Evolutionary conservation across 1,140 invertebrate species (phyloP).

Genomic region (Pogonomyrmex barbatus): DNA sequence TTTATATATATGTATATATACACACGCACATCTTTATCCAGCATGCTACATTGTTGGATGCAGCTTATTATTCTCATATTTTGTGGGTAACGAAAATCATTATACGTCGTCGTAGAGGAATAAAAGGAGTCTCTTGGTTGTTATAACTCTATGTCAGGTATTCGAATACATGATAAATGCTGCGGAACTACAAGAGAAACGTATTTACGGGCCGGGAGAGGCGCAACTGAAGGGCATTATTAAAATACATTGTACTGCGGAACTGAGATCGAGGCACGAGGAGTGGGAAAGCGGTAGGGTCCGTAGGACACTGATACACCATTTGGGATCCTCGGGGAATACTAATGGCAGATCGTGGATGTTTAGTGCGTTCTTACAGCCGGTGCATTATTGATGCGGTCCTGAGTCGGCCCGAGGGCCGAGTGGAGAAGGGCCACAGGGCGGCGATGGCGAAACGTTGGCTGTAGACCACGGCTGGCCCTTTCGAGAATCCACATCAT

Average conservation of each 20-base stretch:
- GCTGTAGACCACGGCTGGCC: slow-evolving; percentile 72
- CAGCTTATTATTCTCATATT: slow-evolving; percentile 50
- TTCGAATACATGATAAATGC: slow-evolving; percentile 50
- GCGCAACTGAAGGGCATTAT: slow-evolving; percentile 48
- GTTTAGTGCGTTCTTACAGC: slow-evolving; percentile 81
- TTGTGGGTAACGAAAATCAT: slow-evolving; percentile 38
- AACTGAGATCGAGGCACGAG: slow-evolving; percentile 18
- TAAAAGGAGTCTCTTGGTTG: slow-evolving; percentile 37
- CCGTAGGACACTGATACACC: slow-evolving; percentile 78
- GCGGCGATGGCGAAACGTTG: slow-evolving; percentile 60
- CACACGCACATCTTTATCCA: not conserved
- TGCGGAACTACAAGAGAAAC: slow-evolving; percentile 42
- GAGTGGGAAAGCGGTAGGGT: slow-evolving; percentile 43
- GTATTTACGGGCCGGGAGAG: slow-evolving; percentile 39
- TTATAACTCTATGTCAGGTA: slow-evolving; percentile 16
- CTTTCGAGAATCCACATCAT: slow-evolving; percentile 81
- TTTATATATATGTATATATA: not conserved
- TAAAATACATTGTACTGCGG: slow-evolving; percentile 52
- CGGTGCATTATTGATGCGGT: slow-evolving; percentile 79
- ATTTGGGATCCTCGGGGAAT: slow-evolving; percentile 77
- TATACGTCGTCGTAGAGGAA: slow-evolving; percentile 15
- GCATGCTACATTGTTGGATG: not conserved
- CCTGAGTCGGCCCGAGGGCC: slow-evolving; percentile 63
- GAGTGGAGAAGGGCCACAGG: slow-evolving; percentile 51
- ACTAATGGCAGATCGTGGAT: slow-evolving; percentile 79